Evolutionary conservation across 2,797 vertebrate genomes (phyloP).

Genomic region (Acanthis flammea): DNA sequence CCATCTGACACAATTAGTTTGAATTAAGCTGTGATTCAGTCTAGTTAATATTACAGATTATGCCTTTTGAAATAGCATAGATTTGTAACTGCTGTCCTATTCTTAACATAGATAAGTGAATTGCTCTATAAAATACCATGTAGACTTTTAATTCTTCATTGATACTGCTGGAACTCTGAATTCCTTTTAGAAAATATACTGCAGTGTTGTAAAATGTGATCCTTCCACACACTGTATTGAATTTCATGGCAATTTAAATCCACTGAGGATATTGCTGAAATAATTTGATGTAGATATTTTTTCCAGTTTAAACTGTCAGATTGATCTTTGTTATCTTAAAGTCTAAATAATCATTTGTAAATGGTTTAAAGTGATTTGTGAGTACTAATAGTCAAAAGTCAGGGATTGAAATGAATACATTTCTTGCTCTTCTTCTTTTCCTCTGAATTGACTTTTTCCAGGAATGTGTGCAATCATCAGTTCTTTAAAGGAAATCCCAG

Average conservation of each 20-base stretch:
- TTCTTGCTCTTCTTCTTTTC: background rate
- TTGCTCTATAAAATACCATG: background rate
- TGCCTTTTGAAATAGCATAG: background rate
- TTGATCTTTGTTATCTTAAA: background rate
- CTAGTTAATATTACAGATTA: background rate
- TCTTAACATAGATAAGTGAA: background rate
- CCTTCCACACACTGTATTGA: background rate
- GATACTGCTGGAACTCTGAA: background rate
- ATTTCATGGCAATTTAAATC: background rate
- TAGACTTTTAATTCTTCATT: constrained; percentile 10
- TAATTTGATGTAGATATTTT: constrained; percentile 1
- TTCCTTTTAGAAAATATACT: background rate
- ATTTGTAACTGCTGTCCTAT: background rate
- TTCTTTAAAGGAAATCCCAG: background rate
- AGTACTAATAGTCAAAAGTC: background rate
- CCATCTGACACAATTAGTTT: background rate
- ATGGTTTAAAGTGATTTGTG: background rate
- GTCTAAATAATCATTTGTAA: background rate
- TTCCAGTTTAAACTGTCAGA: background rate
- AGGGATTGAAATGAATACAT: background rate
- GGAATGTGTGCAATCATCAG: background rate
- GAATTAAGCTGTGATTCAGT: background rate
- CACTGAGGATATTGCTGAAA: background rate
- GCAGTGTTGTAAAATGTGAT: background rate
- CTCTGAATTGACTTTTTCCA: background rate